Conservation (phyloP, 2,888 invertebrate genomes). For the Andrena hattorfiana region DNA sequence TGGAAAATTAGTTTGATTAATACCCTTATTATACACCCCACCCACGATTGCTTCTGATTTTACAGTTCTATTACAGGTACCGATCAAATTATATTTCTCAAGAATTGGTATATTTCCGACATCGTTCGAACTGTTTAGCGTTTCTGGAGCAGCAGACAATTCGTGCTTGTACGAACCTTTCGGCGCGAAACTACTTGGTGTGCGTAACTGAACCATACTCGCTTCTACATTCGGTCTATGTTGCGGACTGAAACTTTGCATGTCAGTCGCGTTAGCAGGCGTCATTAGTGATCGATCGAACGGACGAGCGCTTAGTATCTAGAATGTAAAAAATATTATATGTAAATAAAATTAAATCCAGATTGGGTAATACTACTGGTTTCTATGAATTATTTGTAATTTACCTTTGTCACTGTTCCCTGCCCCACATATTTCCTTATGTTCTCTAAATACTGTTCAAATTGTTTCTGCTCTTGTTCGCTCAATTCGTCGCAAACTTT, state of each 20-base stretch:
- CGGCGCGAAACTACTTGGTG: conserved; percentile 81
- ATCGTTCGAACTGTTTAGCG: background rate
- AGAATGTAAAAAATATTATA: conserved; percentile 10
- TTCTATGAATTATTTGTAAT: conserved; percentile 74
- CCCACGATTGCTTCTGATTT: conserved; percentile 44
- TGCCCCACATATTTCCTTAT: conserved; percentile 91
- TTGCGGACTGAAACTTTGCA: conserved; percentile 77
- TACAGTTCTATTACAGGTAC: conserved; percentile 10
- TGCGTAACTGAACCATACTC: conserved; percentile 77
- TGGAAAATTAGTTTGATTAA: background rate
- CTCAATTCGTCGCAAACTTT: conserved; percentile 87
- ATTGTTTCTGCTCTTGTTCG: conserved; percentile 84
- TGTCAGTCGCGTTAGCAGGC: conserved; percentile 78
- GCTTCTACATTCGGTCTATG: conserved; percentile 63
- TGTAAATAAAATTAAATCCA: background rate
- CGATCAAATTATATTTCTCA: conserved; percentile 30
- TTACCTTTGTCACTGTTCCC: conserved; percentile 90
- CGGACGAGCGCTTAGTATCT: conserved; percentile 79
- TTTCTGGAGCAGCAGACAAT: conserved; percentile 1
- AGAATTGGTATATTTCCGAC: background rate
- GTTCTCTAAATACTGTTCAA: conserved; percentile 87
- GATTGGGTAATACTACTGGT: too few relatives aligned
- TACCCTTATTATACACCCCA: conserved; percentile 11
- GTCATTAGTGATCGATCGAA: conserved; percentile 78
- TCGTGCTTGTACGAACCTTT: conserved; percentile 66